phyloP scores from a whole-genome alignment of 2,797 vertebrate genomes.

The Poliocrania exsul region DNA sequence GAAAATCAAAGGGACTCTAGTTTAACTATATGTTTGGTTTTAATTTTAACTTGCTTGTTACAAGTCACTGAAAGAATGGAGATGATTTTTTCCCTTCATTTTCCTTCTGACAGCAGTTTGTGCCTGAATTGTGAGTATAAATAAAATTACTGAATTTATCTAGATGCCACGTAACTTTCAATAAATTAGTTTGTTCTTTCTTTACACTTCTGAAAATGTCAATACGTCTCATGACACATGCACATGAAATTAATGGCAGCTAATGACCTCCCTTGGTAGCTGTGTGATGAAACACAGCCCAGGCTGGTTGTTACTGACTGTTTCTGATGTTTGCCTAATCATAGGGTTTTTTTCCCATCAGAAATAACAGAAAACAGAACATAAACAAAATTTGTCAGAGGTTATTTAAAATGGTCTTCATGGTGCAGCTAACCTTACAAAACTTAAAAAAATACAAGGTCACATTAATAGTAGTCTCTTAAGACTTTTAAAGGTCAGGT shows the following conservation, averaged over 20 bases:
- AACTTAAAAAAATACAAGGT: background rate
- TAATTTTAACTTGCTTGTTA: background rate
- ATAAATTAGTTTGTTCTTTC: background rate
- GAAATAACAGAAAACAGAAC: background rate
- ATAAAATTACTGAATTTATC: constrained; percentile 1
- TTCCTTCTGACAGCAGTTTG: background rate
- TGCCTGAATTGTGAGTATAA: background rate
- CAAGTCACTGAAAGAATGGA: background rate
- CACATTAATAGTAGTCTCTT: background rate
- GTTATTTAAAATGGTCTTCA: background rate
- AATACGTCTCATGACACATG: background rate
- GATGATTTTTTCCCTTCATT: background rate
- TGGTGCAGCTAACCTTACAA: background rate
- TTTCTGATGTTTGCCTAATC: background rate
- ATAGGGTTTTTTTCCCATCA: background rate
- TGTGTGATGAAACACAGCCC: background rate
- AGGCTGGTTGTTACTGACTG: background rate
- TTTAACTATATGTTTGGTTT: background rate
- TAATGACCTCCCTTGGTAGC: background rate
- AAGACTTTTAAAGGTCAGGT: background rate
- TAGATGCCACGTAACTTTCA: background rate
- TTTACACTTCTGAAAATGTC: background rate
- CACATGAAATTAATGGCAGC: background rate
- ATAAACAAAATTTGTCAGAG: background rate
- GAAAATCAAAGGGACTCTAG: background rate